Conservation (phyloP, 2,888 invertebrate species). For the Parnassius mnemosyne region DNA sequence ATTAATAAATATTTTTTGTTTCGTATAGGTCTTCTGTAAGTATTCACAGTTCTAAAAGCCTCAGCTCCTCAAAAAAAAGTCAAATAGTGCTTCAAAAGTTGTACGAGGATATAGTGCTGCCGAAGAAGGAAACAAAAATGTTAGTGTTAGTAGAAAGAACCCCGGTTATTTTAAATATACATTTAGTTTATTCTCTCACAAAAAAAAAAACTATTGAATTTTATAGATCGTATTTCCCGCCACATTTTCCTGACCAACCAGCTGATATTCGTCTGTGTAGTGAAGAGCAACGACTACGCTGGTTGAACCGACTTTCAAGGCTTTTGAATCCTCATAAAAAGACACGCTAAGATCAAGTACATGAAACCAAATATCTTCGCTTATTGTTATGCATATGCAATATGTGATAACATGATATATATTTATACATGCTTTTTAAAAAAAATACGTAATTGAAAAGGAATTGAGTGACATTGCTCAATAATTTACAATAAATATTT, state of each 20-base stretch:
- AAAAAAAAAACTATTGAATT: neutral
- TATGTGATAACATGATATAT: too few relatives aligned
- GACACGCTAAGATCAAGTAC: neutral
- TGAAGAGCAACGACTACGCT: slow-evolving; percentile 57
- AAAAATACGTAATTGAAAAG: too few relatives aligned
- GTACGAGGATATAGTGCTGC: slow-evolving; percentile 54
- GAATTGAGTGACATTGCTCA: too few relatives aligned
- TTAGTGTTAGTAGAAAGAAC: slow-evolving; percentile 35
- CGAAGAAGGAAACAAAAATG: slow-evolving; percentile 43
- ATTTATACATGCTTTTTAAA: too few relatives aligned
- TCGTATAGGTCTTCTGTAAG: slow-evolving; percentile 43
- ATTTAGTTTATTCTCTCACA: neutral
- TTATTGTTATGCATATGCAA: too few relatives aligned
- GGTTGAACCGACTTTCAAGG: slow-evolving; percentile 55
- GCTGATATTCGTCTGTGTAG: slow-evolving; percentile 48
- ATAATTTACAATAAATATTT: too few relatives aligned
- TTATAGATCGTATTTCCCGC: slow-evolving; percentile 47
- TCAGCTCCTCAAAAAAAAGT: slow-evolving; percentile 46
- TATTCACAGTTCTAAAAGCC: slow-evolving; percentile 41
- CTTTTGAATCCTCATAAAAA: slow-evolving; percentile 41
- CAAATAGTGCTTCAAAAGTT: slow-evolving; percentile 36
- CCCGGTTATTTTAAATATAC: neutral
- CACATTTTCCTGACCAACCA: slow-evolving; percentile 51
- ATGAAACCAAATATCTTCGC: too few relatives aligned
- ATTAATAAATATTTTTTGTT: neutral